Percentiles rank a stretch among this genome's conserved stretches.
phyloP scores from a whole-genome alignment of 2,113 vertebrate genomes.

The Mellivora capensis region DNA sequence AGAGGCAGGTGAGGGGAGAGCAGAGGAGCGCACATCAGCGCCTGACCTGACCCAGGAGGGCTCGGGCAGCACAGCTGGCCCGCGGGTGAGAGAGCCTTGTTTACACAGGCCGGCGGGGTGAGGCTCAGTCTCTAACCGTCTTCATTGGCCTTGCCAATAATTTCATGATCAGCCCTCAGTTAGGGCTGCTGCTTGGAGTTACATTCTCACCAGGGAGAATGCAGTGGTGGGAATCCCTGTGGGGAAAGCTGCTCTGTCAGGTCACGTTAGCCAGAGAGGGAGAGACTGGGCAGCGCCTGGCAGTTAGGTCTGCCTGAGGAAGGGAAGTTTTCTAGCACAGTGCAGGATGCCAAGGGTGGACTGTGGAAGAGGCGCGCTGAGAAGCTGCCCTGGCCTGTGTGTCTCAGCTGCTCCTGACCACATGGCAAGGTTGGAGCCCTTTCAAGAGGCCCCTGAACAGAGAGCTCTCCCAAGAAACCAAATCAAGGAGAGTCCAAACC shows the following conservation, averaged over 20 bases:
- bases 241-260: not conserved
- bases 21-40: not conserved
- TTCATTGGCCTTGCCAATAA: not conserved
- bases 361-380: not conserved
- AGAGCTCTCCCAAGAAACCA: not conserved
- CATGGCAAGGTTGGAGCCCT: not conserved
- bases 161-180: not conserved
- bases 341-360: not conserved
- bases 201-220: not conserved
- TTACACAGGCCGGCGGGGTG: not conserved
- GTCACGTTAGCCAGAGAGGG: not conserved
- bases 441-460: not conserved
- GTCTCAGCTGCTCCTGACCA: not conserved
- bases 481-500: not conserved
- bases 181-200: not conserved
- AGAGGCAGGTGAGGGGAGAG: not conserved
- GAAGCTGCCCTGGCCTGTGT: too few species aligned
- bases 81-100: not conserved
- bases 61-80: not conserved
- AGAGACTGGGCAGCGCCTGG: not conserved
- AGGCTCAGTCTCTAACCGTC: not conserved
- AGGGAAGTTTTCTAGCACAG: not conserved
- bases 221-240: not conserved
- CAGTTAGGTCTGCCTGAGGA: not conserved
- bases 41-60: not conserved